These are phyloP conservation scores for Falcaria lacertinaria DNA, from an alignment of 2,888 invertebrate genomes.

Conservation along the genomic window DNA sequence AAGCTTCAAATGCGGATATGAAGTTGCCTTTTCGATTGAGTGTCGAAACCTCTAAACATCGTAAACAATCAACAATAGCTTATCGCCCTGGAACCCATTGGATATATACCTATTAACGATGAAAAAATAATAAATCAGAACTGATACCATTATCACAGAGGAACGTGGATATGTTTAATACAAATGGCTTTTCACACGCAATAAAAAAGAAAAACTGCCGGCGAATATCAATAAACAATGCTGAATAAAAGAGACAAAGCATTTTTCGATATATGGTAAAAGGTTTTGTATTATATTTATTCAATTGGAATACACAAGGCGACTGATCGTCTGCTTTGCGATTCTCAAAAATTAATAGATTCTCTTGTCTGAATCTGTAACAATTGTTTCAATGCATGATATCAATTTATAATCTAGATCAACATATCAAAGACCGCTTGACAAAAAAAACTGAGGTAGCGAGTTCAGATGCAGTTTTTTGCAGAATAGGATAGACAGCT, in stretches of 20 bases:
- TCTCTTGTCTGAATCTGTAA: too few relatives aligned
- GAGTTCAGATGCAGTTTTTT: too few relatives aligned
- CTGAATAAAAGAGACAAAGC: conserved; percentile 13
- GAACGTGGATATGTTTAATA: conserved; percentile 28
- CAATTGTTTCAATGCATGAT: too few relatives aligned
- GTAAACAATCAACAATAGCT: not conserved
- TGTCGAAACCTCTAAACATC: not conserved
- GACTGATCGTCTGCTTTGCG: too few relatives aligned
- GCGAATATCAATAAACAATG: conserved; percentile 26
- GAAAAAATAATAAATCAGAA: conserved; percentile 13
- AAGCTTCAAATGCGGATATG: too few relatives aligned
- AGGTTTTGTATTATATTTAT: too few relatives aligned
- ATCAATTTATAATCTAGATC: too few relatives aligned
- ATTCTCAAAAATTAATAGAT: too few relatives aligned
- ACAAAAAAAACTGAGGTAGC: too few relatives aligned
- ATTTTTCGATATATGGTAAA: not conserved
- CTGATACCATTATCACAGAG: conserved; percentile 27
- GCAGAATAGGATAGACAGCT: too few relatives aligned
- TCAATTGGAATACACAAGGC: too few relatives aligned
- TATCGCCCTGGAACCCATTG: not conserved
- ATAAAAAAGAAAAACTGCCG: conserved; percentile 41
- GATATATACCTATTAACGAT: conserved; percentile 1
- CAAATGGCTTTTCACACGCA: conserved; percentile 29
- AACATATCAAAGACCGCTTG: too few relatives aligned
- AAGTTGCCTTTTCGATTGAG: not conserved